Base-by-base conservation (phyloP, 92 coral and sea anemone genomes). In the Paramuricea clavata region DNA sequence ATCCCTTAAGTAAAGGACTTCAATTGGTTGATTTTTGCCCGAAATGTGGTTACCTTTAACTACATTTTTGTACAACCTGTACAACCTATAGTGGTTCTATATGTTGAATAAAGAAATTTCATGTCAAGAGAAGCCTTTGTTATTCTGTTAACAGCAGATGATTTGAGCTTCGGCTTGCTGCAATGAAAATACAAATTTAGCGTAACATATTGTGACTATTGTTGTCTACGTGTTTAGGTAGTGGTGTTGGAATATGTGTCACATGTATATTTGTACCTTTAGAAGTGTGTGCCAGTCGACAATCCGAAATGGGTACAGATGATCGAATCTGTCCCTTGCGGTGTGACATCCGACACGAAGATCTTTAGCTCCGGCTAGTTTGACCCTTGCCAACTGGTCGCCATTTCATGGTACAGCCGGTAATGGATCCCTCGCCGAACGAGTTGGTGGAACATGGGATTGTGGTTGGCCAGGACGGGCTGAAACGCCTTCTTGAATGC, bases 391-490 rank as follows among this genome's bases (percentile, higher is more conserved):
- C 32, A 60, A 22, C 23, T 56, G 64, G 64, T 56, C 64, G 15
- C 64, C 68, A 60, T 6, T n/a, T 11, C 68, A 60, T 6, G 30
- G 31, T 60, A 60, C 68, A 5, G 31, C 31, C 6, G 68, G 68
- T 22, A 60, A 30, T 11, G 68, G 68, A 60, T 60, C 68, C 8
- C 3, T n/a, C 15, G 68, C 68, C n/a, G 8, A 8, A 60, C 30
- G 31, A 60, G 15, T 30, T 60, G 68, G 68, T 60, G 68, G 68
- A 60, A 60, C 68, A 60, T 60, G 68, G 8, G 11, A 0, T 22
- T 60, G 31, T 26, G 68, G 68, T 60, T 60, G 68, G 21, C 68
- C 68, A n/a, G 68, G 68, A 5, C 68, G 31, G 68, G 68, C 68
- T 6, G 68, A 60, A 60, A 27, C 68, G 5, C 68, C 33, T 60